phyloP scores from a whole-genome alignment of 2,113 vertebrate genomes.

The Vidua chalybeata region DNA sequence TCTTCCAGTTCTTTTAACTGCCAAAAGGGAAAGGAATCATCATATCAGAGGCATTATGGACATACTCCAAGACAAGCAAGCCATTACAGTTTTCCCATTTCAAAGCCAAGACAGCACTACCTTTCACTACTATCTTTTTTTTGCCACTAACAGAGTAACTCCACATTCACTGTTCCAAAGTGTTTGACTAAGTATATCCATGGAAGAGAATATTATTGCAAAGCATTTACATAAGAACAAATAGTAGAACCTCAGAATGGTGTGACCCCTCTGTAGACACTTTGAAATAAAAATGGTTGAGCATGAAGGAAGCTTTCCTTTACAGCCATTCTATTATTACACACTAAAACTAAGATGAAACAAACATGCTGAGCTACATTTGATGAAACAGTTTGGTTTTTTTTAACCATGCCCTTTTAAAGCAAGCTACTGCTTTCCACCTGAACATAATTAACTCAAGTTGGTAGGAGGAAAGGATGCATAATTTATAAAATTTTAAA shows the following conservation, averaged over 20 bases:
- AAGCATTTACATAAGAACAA: background rate
- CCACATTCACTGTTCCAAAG: background rate
- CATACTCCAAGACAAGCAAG: background rate
- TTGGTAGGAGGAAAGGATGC: background rate
- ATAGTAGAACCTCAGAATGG: background rate
- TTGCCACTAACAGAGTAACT: background rate
- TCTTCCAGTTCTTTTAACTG: conserved; percentile 98
- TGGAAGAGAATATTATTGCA: background rate
- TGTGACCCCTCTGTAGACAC: background rate
- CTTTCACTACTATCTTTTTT: background rate
- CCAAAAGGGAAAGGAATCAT: background rate
- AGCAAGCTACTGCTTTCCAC: background rate
- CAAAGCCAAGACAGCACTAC: background rate
- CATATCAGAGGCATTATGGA: background rate
- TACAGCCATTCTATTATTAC: background rate
- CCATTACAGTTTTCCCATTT: background rate
- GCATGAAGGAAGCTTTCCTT: background rate
- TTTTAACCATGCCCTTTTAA: background rate
- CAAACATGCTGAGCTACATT: background rate
- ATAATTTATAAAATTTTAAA: background rate
- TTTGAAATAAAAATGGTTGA: background rate
- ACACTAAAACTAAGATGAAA: background rate
- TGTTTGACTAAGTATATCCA: background rate
- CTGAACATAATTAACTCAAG: background rate
- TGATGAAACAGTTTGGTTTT: background rate